These are phyloP conservation scores for Sula dactylatra DNA, from an alignment of 2,113 vertebrate genomes.

Conservation along the genomic window DNA sequence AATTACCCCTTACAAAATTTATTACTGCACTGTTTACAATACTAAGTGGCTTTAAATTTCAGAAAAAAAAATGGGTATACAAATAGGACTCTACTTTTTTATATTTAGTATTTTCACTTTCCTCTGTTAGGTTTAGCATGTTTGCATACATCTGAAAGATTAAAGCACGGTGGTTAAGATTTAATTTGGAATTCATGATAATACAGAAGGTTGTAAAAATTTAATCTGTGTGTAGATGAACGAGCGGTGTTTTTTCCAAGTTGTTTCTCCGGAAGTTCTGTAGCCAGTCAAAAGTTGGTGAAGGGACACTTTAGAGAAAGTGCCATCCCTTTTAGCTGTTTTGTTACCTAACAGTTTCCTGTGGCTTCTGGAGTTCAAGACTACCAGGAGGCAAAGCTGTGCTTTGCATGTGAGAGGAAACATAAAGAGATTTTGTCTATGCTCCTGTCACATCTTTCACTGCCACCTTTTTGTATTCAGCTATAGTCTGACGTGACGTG, in stretches of 20 bases:
- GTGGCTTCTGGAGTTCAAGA: neutral
- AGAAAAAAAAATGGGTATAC: neutral
- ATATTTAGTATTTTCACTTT: neutral
- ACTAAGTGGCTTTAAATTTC: neutral
- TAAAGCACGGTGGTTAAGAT: neutral
- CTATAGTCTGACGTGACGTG: neutral
- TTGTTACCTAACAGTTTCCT: neutral
- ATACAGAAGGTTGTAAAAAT: neutral
- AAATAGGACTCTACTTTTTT: neutral
- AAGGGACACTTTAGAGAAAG: neutral
- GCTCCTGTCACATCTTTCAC: neutral
- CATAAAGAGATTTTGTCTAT: neutral
- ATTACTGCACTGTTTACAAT: neutral
- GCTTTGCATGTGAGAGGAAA: neutral
- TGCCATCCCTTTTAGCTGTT: neutral
- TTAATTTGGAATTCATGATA: neutral
- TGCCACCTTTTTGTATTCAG: neutral
- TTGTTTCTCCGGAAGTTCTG: neutral
- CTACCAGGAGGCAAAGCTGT: neutral
- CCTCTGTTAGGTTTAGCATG: neutral
- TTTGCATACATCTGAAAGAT: neutral
- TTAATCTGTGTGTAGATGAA: neutral
- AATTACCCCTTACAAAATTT: neutral
- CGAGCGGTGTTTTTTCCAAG: neutral
- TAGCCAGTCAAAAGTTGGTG: neutral